These are phyloP conservation scores for Triplophysa bombifrons DNA, from an alignment of 2,797 vertebrate species.

Conservation along the genomic window DNA sequence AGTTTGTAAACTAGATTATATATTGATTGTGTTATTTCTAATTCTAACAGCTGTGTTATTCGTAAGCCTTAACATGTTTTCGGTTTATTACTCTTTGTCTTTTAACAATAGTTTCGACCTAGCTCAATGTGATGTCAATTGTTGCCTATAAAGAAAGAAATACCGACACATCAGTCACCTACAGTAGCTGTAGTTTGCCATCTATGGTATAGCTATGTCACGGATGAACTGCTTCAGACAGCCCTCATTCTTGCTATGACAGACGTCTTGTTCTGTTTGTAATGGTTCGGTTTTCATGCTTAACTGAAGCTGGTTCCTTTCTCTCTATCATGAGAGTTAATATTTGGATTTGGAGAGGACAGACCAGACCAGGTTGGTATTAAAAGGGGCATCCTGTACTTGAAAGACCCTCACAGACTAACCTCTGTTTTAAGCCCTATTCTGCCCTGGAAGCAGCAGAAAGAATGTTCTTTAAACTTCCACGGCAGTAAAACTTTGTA, in stretches of 20 bases:
- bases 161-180: neutral
- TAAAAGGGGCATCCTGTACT: conserved; percentile 39
- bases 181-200: neutral
- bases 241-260: conserved; percentile 30
- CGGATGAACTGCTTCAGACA: conserved; percentile 38
- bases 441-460: conserved; percentile 23
- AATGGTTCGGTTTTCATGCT: conserved; percentile 36
- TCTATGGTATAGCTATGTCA: conserved; percentile 18
- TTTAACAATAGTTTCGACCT: neutral
- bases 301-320: conserved; percentile 35
- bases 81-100: conserved; percentile 1
- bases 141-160: neutral
- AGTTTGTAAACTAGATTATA: conserved; percentile 2
- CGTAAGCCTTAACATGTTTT: neutral
- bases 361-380: conserved; percentile 34
- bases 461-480: conserved; percentile 53
- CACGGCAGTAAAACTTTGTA: conserved; percentile 57
- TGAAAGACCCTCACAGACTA: conserved; percentile 13
- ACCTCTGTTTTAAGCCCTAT: conserved; percentile 46
- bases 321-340: conserved; percentile 34
- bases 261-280: conserved; percentile 43
- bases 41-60: conserved; percentile 16
- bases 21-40: conserved; percentile 27
- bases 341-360: conserved; percentile 41
- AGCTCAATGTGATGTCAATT: neutral